Evolutionary conservation across 2,888 invertebrate species (phyloP).

Genomic region (Invenusta paracnida): DNA sequence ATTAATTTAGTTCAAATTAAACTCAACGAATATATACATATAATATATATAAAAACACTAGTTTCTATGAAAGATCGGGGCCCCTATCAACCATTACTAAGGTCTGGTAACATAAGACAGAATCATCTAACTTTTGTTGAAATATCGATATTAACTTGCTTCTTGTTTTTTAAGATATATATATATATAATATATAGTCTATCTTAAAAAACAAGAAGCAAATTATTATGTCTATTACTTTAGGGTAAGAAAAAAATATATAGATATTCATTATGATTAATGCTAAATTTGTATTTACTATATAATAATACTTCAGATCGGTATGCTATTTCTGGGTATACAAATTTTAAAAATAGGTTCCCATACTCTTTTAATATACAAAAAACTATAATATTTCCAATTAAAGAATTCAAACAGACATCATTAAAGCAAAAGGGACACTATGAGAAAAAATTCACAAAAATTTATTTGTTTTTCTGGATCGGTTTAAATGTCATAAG

Average conservation of each 20-base stretch:
- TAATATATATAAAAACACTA: too few species aligned
- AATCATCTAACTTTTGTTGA: not conserved
- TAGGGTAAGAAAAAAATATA: not conserved
- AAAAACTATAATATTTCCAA: not conserved
- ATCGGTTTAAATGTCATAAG: too few species aligned
- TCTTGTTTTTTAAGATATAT: not conserved
- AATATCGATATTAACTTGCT: not conserved
- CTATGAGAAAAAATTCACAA: not conserved
- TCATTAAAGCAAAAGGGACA: too few species aligned
- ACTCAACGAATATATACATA: too few species aligned
- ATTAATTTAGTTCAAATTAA: too few species aligned
- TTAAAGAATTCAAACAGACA: not conserved
- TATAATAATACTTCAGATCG: not conserved
- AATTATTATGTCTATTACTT: not conserved
- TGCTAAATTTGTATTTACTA: not conserved
- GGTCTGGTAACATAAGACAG: too few species aligned
- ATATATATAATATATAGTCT: too few species aligned
- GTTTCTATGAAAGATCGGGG: too few species aligned
- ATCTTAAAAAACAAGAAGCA: too few species aligned
- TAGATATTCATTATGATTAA: not conserved
- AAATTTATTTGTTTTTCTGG: not conserved
- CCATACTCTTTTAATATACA: not conserved
- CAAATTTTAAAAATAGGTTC: not conserved
- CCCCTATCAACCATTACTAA: too few species aligned
- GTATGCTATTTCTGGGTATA: not conserved